phyloP scores from a whole-genome alignment of 1,140 invertebrate species.

The Macrobrachium nipponense region DNA sequence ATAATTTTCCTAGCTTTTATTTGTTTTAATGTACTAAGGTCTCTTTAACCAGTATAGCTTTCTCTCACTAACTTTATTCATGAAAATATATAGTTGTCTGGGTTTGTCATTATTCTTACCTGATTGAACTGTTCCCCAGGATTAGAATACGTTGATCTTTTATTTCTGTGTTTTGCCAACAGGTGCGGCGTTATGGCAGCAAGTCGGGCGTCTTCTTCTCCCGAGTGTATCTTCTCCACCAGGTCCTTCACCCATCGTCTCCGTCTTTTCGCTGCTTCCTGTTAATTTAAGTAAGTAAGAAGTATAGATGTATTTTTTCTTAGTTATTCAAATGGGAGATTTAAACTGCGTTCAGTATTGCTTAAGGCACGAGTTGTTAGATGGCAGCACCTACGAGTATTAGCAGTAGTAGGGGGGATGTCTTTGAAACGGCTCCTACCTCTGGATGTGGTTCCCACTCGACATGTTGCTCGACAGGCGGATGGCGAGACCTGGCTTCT shows the following conservation, averaged over 20 bases:
- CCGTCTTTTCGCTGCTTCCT: slow-evolving; percentile 36
- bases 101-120: neutral
- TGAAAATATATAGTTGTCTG: too few relatives aligned
- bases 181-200: slow-evolving; percentile 21
- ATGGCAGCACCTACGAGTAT: neutral
- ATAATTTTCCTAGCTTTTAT: too few relatives aligned
- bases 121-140: slow-evolving; percentile 14
- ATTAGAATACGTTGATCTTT: slow-evolving; percentile 32
- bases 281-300: neutral
- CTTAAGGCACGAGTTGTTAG: too few relatives aligned
- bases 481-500: slow-evolving; percentile 5
- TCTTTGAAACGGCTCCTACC: neutral
- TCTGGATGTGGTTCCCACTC: slow-evolving; percentile 39
- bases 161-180: neutral
- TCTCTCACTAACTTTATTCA: too few relatives aligned
- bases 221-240: slow-evolving; percentile 18
- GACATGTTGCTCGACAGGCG: neutral
- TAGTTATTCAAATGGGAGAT: neutral
- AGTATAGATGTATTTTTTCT: neutral
- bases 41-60: too few relatives aligned
- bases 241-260: slow-evolving; percentile 40
- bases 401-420: neutral
- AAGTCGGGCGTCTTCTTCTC: slow-evolving; percentile 43
- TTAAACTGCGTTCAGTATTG: too few relatives aligned
- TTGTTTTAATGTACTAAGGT: too few relatives aligned